Percentiles rank a stretch among this genome's conserved stretches.
phyloP scores from a whole-genome alignment of 2,888 invertebrate genomes.

The Nymphalis polychloros region DNA sequence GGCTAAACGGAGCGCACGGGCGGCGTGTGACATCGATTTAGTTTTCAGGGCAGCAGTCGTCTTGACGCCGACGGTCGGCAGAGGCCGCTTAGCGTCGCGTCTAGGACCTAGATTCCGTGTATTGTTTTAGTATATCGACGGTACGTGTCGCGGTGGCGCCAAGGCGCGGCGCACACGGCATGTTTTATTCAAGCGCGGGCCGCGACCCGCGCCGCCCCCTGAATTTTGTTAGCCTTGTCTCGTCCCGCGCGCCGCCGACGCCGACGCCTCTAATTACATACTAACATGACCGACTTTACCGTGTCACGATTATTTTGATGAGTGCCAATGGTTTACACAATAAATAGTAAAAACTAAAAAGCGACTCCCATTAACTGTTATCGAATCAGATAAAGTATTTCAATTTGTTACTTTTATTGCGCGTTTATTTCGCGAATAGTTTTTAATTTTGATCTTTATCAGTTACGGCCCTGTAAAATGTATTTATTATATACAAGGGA shows the following conservation, averaged over 20 bases:
- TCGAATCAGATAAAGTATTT: background rate
- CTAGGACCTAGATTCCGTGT: slow-evolving; percentile 61
- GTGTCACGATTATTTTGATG: slow-evolving; percentile 62
- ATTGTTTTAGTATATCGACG: slow-evolving; percentile 53
- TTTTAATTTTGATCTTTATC: too few species aligned
- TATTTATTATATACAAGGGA: slow-evolving; percentile 20
- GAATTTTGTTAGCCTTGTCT: slow-evolving; percentile 68
- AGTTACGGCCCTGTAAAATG: background rate
- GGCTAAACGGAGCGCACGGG: slow-evolving; percentile 20
- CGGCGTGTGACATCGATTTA: slow-evolving; percentile 43
- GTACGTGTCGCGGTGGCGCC: slow-evolving; percentile 54
- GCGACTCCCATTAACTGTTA: background rate
- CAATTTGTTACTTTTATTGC: too few species aligned
- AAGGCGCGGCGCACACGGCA: slow-evolving; percentile 51
- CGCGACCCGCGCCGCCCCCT: slow-evolving; percentile 71
- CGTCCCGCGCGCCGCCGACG: slow-evolving; percentile 53
- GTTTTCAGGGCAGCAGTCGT: slow-evolving; percentile 48
- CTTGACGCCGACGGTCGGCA: slow-evolving; percentile 36
- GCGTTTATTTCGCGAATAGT: too few species aligned
- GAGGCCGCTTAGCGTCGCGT: slow-evolving; percentile 34
- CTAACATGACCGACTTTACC: slow-evolving; percentile 69
- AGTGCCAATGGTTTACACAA: slow-evolving; percentile 56
- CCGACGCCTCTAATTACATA: slow-evolving; percentile 72
- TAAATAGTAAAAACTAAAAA: slow-evolving; percentile 32
- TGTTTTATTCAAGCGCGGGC: slow-evolving; percentile 70